Conservation (phyloP, 1,140 invertebrate genomes). For the Nephotettix cincticeps region DNA sequence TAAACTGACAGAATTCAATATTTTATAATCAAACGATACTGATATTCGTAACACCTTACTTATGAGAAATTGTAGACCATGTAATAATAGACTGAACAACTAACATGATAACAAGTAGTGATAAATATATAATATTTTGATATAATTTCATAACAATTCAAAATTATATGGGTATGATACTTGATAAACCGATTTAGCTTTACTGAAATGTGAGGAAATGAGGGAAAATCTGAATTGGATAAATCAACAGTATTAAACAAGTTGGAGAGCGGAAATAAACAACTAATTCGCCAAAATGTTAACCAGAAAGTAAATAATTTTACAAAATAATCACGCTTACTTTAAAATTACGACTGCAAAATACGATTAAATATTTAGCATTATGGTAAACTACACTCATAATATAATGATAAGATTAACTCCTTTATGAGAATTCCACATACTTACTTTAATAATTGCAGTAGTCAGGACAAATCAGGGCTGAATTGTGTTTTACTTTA, state of each 20-base stretch:
- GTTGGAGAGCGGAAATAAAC: conserved; percentile 20
- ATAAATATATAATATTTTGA: conserved; percentile 13
- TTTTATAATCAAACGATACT: conserved; percentile 1
- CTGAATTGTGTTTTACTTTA: no score
- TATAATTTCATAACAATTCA: not conserved
- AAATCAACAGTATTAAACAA: not conserved
- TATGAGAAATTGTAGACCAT: conserved; percentile 11
- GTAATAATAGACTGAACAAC: conserved; percentile 19
- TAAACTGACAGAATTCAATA: conserved; percentile 23
- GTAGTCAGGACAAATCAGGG: no score
- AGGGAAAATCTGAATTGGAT: not conserved
- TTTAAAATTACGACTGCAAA: not conserved
- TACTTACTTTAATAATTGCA: no score
- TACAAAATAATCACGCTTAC: not conserved
- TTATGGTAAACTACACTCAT: conserved; percentile 25
- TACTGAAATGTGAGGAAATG: not conserved
- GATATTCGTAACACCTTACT: conserved; percentile 23
- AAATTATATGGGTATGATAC: conserved; percentile 7
- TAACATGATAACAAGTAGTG: conserved; percentile 1
- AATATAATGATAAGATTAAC: conserved; percentile 22
- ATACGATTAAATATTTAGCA: conserved; percentile 10
- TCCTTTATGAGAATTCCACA: conserved; percentile 27
- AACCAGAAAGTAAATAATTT: conserved; percentile 6
- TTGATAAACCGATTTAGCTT: not conserved
- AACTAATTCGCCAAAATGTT: conserved; percentile 7